Percentiles rank a stretch among this genome's conserved stretches.
Conservation (phyloP, 2,888 invertebrate genomes). For the Phortica okadai region DNA sequence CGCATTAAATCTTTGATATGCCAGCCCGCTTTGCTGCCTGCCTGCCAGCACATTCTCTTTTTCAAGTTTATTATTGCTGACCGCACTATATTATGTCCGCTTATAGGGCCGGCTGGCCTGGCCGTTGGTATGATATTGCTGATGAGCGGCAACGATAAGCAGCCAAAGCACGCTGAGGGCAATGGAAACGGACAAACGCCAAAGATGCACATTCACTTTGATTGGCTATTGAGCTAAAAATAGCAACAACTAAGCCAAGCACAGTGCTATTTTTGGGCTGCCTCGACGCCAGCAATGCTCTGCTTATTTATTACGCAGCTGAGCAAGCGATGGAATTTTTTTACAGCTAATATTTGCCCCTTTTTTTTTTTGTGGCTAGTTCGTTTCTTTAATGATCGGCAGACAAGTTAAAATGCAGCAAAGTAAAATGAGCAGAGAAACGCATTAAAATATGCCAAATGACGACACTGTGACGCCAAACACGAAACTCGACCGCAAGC, state of each 20-base stretch:
- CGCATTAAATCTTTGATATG: conserved; percentile 59
- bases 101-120: neutral
- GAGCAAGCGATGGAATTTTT: conserved; percentile 52
- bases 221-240: conserved; percentile 20
- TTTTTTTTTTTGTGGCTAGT: neutral
- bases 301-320: neutral
- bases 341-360: conserved; percentile 40
- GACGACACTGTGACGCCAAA: conserved; percentile 67
- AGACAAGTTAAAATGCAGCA: neutral
- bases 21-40: conserved; percentile 16
- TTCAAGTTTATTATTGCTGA: conserved; percentile 34
- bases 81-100: conserved; percentile 24
- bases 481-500: conserved; percentile 63
- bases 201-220: conserved; percentile 16
- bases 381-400: neutral
- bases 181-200: neutral
- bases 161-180: neutral
- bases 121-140: neutral
- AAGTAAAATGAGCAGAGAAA: conserved; percentile 52
- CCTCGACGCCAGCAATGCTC: neutral
- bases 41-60: conserved; percentile 62
- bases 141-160: conserved; percentile 22
- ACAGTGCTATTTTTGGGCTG: conserved; percentile 26
- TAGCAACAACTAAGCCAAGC: conserved; percentile 6
- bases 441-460: conserved; percentile 56